Evolutionary conservation across 2,797 vertebrate species (phyloP), one percentile per base, ranked within the genome.

Genomic region (Echeneis naucrates): DNA sequence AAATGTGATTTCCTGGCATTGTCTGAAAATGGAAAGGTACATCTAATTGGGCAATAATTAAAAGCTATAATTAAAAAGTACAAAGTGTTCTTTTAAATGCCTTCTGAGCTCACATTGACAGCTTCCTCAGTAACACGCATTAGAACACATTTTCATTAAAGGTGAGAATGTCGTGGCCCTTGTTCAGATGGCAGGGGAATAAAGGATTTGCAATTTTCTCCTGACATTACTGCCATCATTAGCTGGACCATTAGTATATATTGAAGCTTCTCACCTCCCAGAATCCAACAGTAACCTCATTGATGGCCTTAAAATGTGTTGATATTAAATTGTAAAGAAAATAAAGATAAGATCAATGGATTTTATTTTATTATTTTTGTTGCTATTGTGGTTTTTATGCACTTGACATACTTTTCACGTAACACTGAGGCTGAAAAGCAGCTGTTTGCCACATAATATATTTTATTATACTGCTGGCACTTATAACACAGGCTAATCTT

Each of bases 131-230:
- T 33, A 40, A 16, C n/a, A 51, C 57, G 32, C 72, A 82, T 88
- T 72, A 68, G 19, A 68, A 37, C 19, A 30, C 50, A 69, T 85
- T 84, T 88, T 78, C 61, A 89, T 87, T 81, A 73, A 48, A 26
- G 58, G 4, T 59, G 37, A 76, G 4, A 10, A 17, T 44, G 14
- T 30, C 3, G 30, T n/a, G 0, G 19, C 38, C 74, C 78, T 64
- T 30, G 37, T 54, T 19, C 5, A 47, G 6, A 59, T 30, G 38
- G n/a, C 50, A 67, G 35, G 59, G 8, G 5, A 58, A 12, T 40
- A 50, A 37, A 21, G 11, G 47, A 40, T 81, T 61, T 50, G 45
- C 45, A 65, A 12, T 57, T 66, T 70, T 21, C 9, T 32, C 11
- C 35, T 72, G 62, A 48, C 52, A 68, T 77, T 79, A 54, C 38